phyloP scores from a whole-genome alignment of 2,888 invertebrate genomes.

The Apodemia zela region DNA sequence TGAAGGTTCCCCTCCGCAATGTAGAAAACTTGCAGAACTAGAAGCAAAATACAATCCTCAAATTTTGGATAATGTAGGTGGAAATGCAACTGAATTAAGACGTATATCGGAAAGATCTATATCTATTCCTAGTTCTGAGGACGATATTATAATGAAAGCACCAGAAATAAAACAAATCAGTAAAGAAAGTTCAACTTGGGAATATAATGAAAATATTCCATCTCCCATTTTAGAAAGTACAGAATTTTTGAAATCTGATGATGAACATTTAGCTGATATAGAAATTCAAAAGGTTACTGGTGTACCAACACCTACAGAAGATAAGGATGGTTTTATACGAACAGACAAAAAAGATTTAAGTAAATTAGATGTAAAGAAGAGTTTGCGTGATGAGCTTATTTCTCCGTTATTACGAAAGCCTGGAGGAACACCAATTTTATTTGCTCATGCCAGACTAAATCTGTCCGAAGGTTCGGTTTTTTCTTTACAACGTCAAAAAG shows the following conservation, averaged over 20 bases:
- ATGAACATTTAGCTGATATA: conserved; percentile 77
- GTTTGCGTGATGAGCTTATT: conserved; percentile 84
- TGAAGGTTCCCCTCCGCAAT: conserved; percentile 87
- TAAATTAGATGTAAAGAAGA: conserved; percentile 66
- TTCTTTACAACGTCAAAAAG: conserved; percentile 87
- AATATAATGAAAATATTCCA: conserved; percentile 83
- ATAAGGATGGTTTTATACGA: conserved; percentile 47
- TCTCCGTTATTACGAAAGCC: conserved; percentile 85
- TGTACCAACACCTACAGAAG: conserved; percentile 50
- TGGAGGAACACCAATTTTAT: conserved; percentile 88
- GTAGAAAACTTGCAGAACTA: conserved; percentile 82
- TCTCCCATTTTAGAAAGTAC: conserved; percentile 82
- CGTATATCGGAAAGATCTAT: conserved; percentile 87
- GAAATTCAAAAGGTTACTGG: conserved; percentile 80
- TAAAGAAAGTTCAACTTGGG: conserved; percentile 80
- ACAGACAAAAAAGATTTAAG: conserved; percentile 49
- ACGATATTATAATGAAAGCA: conserved; percentile 82
- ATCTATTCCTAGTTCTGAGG: conserved; percentile 88
- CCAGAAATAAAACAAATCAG: conserved; percentile 72
- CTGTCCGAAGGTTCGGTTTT: conserved; percentile 92
- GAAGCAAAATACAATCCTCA: conserved; percentile 84
- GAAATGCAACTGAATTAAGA: conserved; percentile 84
- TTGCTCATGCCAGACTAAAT: conserved; percentile 89
- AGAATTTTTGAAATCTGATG: conserved; percentile 81
- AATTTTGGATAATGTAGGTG: conserved; percentile 81